phyloP scores from a whole-genome alignment of 2,888 invertebrate species.

The Drosophila meridiana region DNA sequence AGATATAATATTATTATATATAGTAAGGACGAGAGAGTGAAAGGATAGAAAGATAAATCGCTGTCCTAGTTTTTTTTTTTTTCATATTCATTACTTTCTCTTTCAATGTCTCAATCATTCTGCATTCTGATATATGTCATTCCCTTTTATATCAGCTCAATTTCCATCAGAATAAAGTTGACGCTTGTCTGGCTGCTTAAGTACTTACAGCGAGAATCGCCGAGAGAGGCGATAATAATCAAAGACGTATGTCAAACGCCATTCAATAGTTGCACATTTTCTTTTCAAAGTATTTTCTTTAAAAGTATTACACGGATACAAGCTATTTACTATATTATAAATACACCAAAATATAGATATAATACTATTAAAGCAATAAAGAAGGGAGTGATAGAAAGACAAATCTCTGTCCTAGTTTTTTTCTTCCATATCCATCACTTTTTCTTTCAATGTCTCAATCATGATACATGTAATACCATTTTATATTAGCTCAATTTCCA shows the following conservation, averaged over 20 bases:
- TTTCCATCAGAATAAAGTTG: background rate
- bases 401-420: too few relatives aligned
- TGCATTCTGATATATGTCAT: background rate
- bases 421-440: background rate
- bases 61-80: too few relatives aligned
- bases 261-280: constrained; percentile 26
- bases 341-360: too few relatives aligned
- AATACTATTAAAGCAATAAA: too few relatives aligned
- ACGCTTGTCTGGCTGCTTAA: background rate
- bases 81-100: background rate
- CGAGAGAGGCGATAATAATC: background rate
- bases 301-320: too few relatives aligned
- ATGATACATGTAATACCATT: too few relatives aligned
- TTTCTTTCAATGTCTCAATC: background rate
- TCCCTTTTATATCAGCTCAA: background rate
- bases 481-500: too few relatives aligned
- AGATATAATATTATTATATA: background rate
- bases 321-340: too few relatives aligned
- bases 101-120: background rate
- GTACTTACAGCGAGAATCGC: constrained; percentile 6
- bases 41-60: too few relatives aligned
- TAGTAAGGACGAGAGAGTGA: background rate
- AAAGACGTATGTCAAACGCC: constrained; percentile 26
- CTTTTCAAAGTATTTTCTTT: constrained; percentile 7
- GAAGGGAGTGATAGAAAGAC: too few relatives aligned